Base-by-base conservation (phyloP, 2,888 invertebrate genomes). In the Nasonovia ribisnigri region DNA sequence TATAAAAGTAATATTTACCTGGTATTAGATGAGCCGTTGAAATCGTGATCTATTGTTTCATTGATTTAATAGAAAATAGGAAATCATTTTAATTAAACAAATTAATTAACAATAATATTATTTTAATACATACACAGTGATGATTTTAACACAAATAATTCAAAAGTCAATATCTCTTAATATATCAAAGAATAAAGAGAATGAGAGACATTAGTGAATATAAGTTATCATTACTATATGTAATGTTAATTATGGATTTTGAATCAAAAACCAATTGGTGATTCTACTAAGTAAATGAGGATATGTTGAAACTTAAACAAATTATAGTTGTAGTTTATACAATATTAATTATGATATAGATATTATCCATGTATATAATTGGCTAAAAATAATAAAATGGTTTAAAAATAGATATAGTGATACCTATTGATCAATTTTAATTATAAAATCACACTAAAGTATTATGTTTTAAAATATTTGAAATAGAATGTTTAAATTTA, bases 41-140 rank as follows among this genome's bases (percentile, higher is more conserved):
- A 90, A 87, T 93, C 90, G 67, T 84, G 89, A 90, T 93, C 93
- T 93, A 42, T 46, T 26, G 36, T 77, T 77, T 77, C 36, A 20
- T 77, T 77, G 20, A 77, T 77, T 36, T 8, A 36, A 77, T 36
- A 36, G 77, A 77, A 77, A 77, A 77, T 36, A 77, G 36, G 8
- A 77, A 77, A 77, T 77, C 2, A 77, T 20, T 77, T 77, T 77
- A 77, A 77, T 77, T 36, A 77, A 77, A 20, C 8, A 77, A 77
- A 36, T 16, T 67, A 29, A 10, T 46, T 29, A 60, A 67, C 16
- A 36, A 67, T 67, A 36, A 8, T 36, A 36, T 77, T 77, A 77
- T 77, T 67, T 77, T 20, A 36, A 77, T 13, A 67, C 13, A 67
- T 26, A 57, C 24, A 54, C 54, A 54, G 54, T 54, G 24, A 36